Evolutionary conservation across 2,113 vertebrate genomes (phyloP).

Genomic region (Onychorhynchus coronatus): DNA sequence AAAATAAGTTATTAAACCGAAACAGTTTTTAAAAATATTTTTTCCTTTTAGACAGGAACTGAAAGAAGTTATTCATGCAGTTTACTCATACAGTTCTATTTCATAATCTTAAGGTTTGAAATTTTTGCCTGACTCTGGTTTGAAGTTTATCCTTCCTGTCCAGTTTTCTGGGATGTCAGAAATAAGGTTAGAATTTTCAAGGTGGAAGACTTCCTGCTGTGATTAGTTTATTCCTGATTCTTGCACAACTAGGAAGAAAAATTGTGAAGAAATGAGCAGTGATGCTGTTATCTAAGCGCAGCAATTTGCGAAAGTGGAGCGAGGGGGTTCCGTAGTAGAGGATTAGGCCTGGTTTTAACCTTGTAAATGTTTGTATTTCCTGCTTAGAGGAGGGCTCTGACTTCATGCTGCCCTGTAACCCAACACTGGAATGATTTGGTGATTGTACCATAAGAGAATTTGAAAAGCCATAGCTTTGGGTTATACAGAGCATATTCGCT

Average conservation of each 20-base stretch:
- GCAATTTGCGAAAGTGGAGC: not conserved
- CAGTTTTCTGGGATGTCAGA: not conserved
- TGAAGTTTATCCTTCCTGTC: not conserved
- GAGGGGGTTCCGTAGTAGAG: not conserved
- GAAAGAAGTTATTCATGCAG: not conserved
- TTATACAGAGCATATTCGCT: not conserved
- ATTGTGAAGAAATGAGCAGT: not conserved
- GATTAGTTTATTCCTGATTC: not conserved
- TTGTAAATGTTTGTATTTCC: slow-evolving; percentile 5
- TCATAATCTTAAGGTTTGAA: not conserved
- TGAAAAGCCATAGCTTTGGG: not conserved
- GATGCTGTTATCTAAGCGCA: not conserved
- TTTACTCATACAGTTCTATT: not conserved
- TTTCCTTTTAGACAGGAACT: not conserved
- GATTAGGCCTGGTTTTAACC: not conserved
- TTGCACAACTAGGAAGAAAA: not conserved
- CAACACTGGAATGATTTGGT: not conserved
- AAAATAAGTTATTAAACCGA: not conserved
- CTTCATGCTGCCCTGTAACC: not conserved
- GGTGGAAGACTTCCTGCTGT: not conserved
- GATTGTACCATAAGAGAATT: not conserved
- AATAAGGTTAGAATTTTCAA: not conserved
- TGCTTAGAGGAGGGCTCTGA: not conserved
- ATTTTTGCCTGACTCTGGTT: not conserved
- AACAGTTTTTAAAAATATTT: not conserved